These are phyloP conservation scores for Melikaiella ostensackeni DNA, from an alignment of 2,888 invertebrate species.

Conservation along the genomic window DNA sequence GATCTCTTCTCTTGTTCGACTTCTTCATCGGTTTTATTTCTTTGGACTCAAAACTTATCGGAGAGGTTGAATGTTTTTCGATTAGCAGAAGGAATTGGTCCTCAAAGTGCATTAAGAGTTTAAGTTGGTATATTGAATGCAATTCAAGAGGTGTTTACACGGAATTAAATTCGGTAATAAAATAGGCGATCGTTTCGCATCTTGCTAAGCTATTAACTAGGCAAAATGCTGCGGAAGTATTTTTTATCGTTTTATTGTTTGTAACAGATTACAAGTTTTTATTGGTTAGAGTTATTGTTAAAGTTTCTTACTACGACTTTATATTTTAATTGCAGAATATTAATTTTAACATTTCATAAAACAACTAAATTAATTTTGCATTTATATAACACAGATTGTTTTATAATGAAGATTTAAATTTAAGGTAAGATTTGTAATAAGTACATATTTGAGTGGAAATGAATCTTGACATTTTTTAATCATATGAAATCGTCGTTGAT, in stretches of 20 bases:
- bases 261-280: constrained; percentile 1
- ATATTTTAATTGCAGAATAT: background rate
- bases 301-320: background rate
- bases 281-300: background rate
- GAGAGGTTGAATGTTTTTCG: constrained; percentile 50
- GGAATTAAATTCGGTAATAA: constrained; percentile 17
- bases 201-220: background rate
- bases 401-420: background rate
- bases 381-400: background rate
- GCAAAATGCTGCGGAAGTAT: background rate
- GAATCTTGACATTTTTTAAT: background rate
- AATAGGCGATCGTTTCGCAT: constrained; percentile 9
- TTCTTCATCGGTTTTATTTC: background rate
- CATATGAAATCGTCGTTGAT: background rate
- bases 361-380: background rate
- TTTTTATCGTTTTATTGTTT: background rate
- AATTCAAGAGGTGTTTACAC: constrained; percentile 14
- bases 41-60: background rate
- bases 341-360: background rate
- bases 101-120: constrained; percentile 5
- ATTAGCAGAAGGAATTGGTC: constrained; percentile 18
- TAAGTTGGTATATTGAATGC: constrained; percentile 6
- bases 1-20: background rate
- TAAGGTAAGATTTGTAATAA: background rate
- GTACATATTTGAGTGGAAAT: too few relatives aligned